Percentiles rank a stretch among this genome's conserved stretches.
Conservation (phyloP, 2,113 vertebrate genomes). For the Notechis scutatus region DNA sequence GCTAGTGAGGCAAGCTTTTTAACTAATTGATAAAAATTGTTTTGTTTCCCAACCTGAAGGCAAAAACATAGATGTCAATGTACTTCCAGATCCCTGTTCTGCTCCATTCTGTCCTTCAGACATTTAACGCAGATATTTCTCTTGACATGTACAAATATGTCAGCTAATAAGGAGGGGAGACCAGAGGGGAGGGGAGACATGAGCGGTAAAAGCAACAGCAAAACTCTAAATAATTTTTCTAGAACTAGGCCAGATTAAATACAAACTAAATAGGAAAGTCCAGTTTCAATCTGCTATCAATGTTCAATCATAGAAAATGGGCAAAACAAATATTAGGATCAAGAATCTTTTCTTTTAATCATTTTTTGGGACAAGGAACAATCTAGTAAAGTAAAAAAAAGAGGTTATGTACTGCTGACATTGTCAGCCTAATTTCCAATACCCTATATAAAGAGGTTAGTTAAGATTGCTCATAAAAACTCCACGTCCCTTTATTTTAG, state of each 20-base stretch:
- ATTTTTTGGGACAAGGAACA: background rate
- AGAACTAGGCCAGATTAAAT: background rate
- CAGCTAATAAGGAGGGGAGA: background rate
- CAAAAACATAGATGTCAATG: background rate
- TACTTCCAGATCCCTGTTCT: background rate
- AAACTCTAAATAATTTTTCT: background rate
- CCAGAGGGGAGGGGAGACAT: fast-evolving
- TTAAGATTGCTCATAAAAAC: background rate
- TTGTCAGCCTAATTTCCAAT: background rate
- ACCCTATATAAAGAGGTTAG: background rate
- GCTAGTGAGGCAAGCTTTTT: constrained; percentile 1
- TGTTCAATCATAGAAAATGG: background rate
- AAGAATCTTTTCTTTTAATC: background rate
- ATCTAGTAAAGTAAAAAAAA: background rate
- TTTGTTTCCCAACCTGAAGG: background rate
- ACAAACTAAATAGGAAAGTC: background rate
- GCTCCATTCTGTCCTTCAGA: background rate
- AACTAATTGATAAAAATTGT: background rate
- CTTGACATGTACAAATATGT: background rate
- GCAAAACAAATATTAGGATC: background rate
- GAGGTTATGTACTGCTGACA: background rate
- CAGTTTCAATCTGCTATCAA: background rate
- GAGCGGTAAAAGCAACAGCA: background rate
- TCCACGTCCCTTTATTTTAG: background rate
- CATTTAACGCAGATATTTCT: background rate